phyloP scores from a whole-genome alignment of 2,888 invertebrate species.

The Eupithecia vulgata region DNA sequence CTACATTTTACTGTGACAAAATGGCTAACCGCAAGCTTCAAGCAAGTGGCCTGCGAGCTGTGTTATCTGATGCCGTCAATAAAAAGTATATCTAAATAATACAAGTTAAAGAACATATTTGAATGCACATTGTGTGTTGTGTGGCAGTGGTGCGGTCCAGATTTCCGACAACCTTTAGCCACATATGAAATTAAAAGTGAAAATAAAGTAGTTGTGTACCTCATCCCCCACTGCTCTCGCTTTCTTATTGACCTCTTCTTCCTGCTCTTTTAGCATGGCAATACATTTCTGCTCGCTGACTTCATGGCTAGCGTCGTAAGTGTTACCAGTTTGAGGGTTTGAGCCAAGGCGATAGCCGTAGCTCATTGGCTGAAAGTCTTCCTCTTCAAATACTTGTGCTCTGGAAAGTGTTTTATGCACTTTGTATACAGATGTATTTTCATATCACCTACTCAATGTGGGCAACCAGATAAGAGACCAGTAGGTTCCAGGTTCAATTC shows the following conservation, averaged over 20 bases:
- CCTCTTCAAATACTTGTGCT: conserved; percentile 95
- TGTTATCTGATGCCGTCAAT: no score
- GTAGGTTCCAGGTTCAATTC: neutral
- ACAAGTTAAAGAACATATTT: no score
- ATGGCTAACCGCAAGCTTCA: no score
- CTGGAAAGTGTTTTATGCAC: conserved; percentile 61
- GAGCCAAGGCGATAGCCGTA: conserved; percentile 93
- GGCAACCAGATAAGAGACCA: neutral
- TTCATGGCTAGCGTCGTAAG: conserved; percentile 85
- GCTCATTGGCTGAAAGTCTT: conserved; percentile 97
- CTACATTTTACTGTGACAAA: no score
- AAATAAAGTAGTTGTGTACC: neutral
- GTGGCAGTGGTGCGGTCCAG: no score
- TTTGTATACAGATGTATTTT: neutral
- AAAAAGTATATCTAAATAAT: no score
- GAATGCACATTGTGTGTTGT: no score
- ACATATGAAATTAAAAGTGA: no score
- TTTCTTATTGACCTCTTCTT: conserved; percentile 93
- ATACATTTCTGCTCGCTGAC: conserved; percentile 92
- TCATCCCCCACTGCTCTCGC: conserved; percentile 78
- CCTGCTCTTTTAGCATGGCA: conserved; percentile 93
- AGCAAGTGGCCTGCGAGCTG: no score
- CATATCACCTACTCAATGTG: neutral
- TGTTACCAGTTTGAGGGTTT: conserved; percentile 72
- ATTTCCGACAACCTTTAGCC: no score